Conservation (phyloP, 2,797 vertebrate species). For the Hyperoplus lanceolatus region DNA sequence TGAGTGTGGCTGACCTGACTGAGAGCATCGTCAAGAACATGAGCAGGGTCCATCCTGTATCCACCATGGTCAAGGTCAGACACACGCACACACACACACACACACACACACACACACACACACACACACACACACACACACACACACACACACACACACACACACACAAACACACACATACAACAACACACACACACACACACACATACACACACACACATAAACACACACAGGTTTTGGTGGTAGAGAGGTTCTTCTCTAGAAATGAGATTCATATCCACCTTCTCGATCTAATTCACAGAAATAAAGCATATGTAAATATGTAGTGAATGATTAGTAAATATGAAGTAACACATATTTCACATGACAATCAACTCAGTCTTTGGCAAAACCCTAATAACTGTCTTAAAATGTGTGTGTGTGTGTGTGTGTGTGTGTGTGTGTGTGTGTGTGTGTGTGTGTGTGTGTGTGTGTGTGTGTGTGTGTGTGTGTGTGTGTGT, state of each 20-base stretch:
- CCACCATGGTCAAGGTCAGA: slow-evolving; percentile 95
- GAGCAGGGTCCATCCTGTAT: slow-evolving; percentile 92
- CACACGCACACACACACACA: neutral
- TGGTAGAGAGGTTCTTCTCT: neutral
- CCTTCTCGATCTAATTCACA: neutral
- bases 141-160: neutral
- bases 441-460: no score
- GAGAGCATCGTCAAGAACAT: slow-evolving; percentile 95
- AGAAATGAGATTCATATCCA: neutral
- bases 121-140: neutral
- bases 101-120: neutral
- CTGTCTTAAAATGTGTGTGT: neutral
- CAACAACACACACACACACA: no score
- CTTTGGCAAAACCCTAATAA: neutral
- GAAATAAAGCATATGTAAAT: neutral
- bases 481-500: neutral
- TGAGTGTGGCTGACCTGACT: slow-evolving; percentile 94
- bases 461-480: no score
- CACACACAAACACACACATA: no score
- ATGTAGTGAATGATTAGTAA: neutral
- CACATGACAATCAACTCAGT: neutral
- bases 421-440: neutral
- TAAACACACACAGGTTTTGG: no score
- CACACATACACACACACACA: no score
- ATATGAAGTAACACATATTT: neutral